Conservation (phyloP, 2,797 vertebrate genomes). For the Scomberomorus guttatus region DNA sequence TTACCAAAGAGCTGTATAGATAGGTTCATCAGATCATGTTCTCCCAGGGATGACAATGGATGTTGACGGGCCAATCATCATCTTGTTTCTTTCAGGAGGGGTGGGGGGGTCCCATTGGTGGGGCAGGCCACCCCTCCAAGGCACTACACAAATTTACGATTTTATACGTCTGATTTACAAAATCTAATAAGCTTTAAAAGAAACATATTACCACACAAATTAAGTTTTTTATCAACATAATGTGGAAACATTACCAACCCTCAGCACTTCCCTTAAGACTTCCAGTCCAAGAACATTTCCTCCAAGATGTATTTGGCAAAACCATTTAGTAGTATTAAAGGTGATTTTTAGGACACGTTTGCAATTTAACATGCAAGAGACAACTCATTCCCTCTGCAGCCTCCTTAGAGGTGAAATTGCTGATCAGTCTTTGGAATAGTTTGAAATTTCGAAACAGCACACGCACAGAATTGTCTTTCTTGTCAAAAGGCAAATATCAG, state of each 20-base stretch:
- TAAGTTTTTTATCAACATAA: not conserved
- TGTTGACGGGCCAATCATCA: too few relatives aligned
- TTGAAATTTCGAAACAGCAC: conserved; percentile 16
- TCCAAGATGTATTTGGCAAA: not conserved
- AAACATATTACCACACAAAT: not conserved
- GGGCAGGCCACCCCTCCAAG: too few relatives aligned
- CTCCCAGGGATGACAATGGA: too few relatives aligned
- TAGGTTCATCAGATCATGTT: too few relatives aligned
- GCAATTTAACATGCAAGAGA: conserved; percentile 5
- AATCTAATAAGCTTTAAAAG: not conserved
- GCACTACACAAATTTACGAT: not conserved
- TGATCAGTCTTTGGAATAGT: conserved; percentile 21
- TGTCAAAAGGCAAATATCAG: conserved; percentile 22
- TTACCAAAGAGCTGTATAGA: too few relatives aligned
- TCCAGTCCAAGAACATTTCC: not conserved
- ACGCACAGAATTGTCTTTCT: not conserved
- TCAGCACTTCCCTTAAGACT: not conserved
- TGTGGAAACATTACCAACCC: not conserved
- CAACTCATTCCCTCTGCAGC: conserved; percentile 15
- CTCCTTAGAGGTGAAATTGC: conserved; percentile 9
- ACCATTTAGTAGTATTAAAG: conserved; percentile 7
- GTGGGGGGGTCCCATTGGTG: too few relatives aligned
- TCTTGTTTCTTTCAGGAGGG: too few relatives aligned
- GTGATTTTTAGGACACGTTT: not conserved
- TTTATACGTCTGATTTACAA: not conserved